Base-by-base conservation (phyloP, 2,797 vertebrate species). In the Botia almorhae region DNA sequence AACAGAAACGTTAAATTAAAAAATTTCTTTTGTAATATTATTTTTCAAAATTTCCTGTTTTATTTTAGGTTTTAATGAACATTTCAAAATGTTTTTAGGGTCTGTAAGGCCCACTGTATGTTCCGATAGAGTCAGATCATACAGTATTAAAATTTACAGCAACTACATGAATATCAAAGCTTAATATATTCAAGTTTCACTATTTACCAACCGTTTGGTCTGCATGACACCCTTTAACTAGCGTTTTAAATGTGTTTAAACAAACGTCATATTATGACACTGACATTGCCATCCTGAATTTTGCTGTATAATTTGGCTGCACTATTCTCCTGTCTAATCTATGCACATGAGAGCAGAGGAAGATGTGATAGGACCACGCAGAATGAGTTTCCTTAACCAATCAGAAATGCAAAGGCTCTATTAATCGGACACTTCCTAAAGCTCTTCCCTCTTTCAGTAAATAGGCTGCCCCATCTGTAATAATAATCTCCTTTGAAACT, bases 361-460 rank as follows among this genome's bases (percentile, higher is more conserved):
- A 77, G 76, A 53, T 70, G 68, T 71, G 77, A 79, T 72, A 71
- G 77, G 68, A 71, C 69, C 69, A 79, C 16, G 58, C 77, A 79
- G 21, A 39, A 21, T 46, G 33, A 65, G 69, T 71, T 81, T 85
- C 67, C 81, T 82, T 65, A 64, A 78, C 85, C 36, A 74, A 85
- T 83, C 73, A 71, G 76, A 80, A 82, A 84, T 83, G 83, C 76
- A 84, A 81, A 86, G 79, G 69, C 53, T 73, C 43, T 81, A 65
- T 73, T 79, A 26, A 86, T 74, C 48, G 50, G 2, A 23, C 26
- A 17, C 55, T 81, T 81, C 81, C 77, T 82, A 65, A 68, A 14
- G 19, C 68, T 80, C 61, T 76, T 79, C 81, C 75, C 78, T 87
- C 85, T 81, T 83, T 26, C 29, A 60, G 51, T 53, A 73, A 86